A percentile compares a stretch with the other conserved stretches of the same genome.
Evolutionary conservation across 64 coral and sea anemone genomes (phyloP).

Genomic region (Porites australiensis): DNA sequence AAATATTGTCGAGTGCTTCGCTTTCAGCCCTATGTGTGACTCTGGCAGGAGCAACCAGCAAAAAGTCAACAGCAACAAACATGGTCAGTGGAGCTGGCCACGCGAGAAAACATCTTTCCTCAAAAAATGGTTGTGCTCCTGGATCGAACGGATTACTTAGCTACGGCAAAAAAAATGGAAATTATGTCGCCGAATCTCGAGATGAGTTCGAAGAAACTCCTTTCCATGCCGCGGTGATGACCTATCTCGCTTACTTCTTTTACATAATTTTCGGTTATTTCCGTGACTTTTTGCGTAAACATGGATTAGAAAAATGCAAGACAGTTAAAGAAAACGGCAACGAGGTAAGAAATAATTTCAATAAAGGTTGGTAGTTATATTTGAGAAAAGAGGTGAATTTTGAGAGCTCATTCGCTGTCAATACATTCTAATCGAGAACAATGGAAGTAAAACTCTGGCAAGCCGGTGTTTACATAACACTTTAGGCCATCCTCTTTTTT

Average conservation of each 20-base stretch:
- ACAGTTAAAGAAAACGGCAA: slow-evolving; percentile 68
- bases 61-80: not conserved
- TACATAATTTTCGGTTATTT: slow-evolving; percentile 78
- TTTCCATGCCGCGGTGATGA: slow-evolving; percentile 66
- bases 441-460: no score
- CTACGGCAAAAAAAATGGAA: no score
- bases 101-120: not conserved
- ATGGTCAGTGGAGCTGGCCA: not conserved
- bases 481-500: no score
- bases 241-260: slow-evolving; percentile 65
- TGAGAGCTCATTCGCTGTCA: no score
- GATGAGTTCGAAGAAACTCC: slow-evolving; percentile 81
- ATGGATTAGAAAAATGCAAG: slow-evolving; percentile 76
- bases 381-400: no score
- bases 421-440: no score
- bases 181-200: no score
- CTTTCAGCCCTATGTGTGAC: not conserved
- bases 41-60: not conserved
- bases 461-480: no score
- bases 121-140: not conserved
- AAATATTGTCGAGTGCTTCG: no score
- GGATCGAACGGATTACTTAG: not conserved
- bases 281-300: slow-evolving; percentile 82
- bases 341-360: slow-evolving; percentile 38
- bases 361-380: not conserved